Base-by-base conservation (phyloP, 2,797 vertebrate genomes). In the Chloroceryle amazona region DNA sequence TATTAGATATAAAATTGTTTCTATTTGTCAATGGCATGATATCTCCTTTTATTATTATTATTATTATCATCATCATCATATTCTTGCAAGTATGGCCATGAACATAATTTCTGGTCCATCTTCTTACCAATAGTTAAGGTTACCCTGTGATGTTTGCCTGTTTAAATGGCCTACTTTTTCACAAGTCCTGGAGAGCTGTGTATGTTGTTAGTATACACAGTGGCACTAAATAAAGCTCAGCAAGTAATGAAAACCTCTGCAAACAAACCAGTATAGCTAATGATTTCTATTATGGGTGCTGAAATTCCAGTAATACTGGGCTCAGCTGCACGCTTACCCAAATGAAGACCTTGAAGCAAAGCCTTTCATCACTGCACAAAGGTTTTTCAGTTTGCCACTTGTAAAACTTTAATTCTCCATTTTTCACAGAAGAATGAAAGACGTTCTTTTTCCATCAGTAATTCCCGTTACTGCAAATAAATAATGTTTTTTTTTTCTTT, bases 1-100 rank as follows among this genome's bases (percentile, higher is more conserved):
- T 75, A 97, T 97, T 98, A 97, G 90, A 94, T 97, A 91, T 89
- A 95, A 97, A 97, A 98, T 96, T 94, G 90, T 98, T 97, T 96
- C 90, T 97, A 90, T 97, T 96, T 96, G 81, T 97, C 94, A 96
- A 52, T 95, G 88, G 72, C 86, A 95, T 54, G 92, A 94, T 96
- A 94, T 92, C 96, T 94, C 89, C 81, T 95, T 90, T 96, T 93
- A 90, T 93, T 97, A 89, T 92, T 97, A 90, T 92, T 93, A 93
- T 92, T 86, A 96, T 96, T 67, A 87, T 83, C 55, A 85, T 75
- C 52, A 92, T 75, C 52, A 92, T 89, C 94, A 79, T 57, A 90
- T 67, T 90, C 61, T 93, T 86, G 72, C 82, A 84, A 93, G 81
- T 51, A 73, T 22, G 39, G 63, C 66, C 86, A 84, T 94, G 84